phyloP scores from a whole-genome alignment of 2,888 invertebrate species.

The Calameuta filiformis region DNA sequence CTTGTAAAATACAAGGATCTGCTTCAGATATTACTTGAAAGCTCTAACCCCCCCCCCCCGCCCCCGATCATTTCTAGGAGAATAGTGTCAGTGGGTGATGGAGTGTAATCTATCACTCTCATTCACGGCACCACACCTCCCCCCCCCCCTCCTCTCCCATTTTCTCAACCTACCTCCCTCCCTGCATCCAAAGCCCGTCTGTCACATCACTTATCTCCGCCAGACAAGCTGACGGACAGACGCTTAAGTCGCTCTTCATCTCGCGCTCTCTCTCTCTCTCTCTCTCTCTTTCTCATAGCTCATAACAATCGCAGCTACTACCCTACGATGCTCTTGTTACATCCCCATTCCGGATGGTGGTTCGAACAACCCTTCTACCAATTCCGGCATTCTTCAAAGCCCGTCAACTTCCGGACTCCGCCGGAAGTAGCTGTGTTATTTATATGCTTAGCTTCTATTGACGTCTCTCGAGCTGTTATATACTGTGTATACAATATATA shows the following conservation, averaged over 20 bases:
- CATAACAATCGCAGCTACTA: not conserved
- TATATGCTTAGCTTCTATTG: constrained; percentile 26
- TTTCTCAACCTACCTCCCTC: constrained; percentile 1
- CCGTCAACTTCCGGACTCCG: not conserved
- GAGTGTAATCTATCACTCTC: constrained; percentile 50
- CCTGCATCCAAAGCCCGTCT: constrained; percentile 9
- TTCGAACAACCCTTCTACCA: constrained; percentile 40
- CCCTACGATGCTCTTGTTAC: constrained; percentile 3
- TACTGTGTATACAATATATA: constrained; percentile 25
- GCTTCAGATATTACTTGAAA: not conserved
- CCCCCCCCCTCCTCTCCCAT: constrained; percentile 3
- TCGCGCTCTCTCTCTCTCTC: constrained; percentile 26
- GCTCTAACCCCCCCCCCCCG: not conserved
- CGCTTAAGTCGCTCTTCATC: constrained; percentile 27
- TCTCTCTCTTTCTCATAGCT: constrained; percentile 17
- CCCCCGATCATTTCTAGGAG: constrained; percentile 5
- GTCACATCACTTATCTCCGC: constrained; percentile 36
- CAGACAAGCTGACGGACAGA: constrained; percentile 31
- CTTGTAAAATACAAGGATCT: not conserved
- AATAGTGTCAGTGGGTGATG: constrained; percentile 40
- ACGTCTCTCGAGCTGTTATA: constrained; percentile 37
- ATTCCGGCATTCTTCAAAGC: not conserved
- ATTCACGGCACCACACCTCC: constrained; percentile 28
- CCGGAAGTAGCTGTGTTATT: not conserved
- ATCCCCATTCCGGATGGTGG: not conserved